A percentile compares a stretch with the other conserved stretches of the same genome.
Evolutionary conservation across 2,888 invertebrate species (phyloP).

Genomic region (Tolmerus cingulatus): DNA sequence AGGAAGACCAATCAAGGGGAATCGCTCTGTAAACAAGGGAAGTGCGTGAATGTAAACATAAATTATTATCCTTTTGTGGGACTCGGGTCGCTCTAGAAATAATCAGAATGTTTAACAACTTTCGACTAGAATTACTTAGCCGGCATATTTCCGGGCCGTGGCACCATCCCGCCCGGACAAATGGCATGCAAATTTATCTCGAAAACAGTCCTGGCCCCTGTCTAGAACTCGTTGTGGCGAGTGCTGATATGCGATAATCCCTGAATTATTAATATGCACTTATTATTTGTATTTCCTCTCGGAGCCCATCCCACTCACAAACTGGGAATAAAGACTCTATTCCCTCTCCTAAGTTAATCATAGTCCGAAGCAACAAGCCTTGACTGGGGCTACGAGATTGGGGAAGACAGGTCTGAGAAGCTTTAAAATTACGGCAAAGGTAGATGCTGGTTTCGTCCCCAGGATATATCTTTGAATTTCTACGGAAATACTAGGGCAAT

Average conservation of each 20-base stretch:
- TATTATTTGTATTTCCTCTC: neutral
- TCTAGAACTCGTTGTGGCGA: neutral
- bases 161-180: neutral
- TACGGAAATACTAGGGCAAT: neutral
- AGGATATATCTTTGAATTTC: no score
- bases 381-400: neutral
- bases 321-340: neutral
- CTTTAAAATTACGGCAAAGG: neutral
- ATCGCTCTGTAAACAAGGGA: constrained; percentile 14
- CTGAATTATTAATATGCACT: neutral
- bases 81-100: neutral
- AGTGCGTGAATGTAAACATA: constrained; percentile 32
- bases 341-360: neutral
- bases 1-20: constrained; percentile 1
- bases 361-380: neutral
- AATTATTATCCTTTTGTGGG: constrained; percentile 26
- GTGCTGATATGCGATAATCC: neutral
- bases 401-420: neutral
- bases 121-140: neutral
- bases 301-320: neutral
- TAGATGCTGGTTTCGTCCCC: neutral
- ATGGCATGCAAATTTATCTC: constrained; percentile 10
- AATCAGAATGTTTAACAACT: neutral
- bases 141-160: neutral
- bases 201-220: neutral